These are phyloP conservation scores for Thera britannica DNA, from an alignment of 2,888 invertebrate species.

Conservation along the genomic window DNA sequence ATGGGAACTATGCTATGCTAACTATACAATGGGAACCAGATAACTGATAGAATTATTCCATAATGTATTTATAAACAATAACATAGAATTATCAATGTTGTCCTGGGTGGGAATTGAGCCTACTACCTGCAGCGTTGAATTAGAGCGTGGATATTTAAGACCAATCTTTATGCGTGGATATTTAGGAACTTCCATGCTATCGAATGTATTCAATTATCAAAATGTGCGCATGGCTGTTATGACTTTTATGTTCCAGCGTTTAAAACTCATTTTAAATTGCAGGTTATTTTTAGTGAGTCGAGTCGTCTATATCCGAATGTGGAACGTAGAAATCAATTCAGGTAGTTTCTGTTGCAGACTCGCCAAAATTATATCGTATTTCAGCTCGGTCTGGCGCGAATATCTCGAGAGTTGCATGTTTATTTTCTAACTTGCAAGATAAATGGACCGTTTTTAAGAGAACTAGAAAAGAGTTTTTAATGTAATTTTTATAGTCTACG, in stretches of 20 bases:
- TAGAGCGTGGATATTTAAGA: too few species aligned
- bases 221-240: not conserved
- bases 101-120: too few species aligned
- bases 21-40: too few species aligned
- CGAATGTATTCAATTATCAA: not conserved
- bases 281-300: not conserved
- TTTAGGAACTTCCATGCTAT: not conserved
- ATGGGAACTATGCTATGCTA: too few species aligned
- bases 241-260: not conserved
- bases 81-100: too few species aligned
- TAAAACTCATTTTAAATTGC: slow-evolving; percentile 2
- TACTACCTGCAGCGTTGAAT: too few species aligned
- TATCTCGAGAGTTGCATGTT: not conserved
- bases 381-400: not conserved
- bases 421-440: not conserved
- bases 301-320: not conserved
- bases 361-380: slow-evolving; percentile 14
- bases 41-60: too few species aligned
- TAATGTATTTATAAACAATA: too few species aligned
- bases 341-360: slow-evolving; percentile 17
- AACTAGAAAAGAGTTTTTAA: too few species aligned
- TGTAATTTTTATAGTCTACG: too few species aligned
- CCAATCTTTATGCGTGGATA: too few species aligned
- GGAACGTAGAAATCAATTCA: slow-evolving; percentile 18
- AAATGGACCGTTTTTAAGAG: too few species aligned